Conservation (phyloP, 1,140 invertebrate genomes). For the Leptopilina clavipes region DNA sequence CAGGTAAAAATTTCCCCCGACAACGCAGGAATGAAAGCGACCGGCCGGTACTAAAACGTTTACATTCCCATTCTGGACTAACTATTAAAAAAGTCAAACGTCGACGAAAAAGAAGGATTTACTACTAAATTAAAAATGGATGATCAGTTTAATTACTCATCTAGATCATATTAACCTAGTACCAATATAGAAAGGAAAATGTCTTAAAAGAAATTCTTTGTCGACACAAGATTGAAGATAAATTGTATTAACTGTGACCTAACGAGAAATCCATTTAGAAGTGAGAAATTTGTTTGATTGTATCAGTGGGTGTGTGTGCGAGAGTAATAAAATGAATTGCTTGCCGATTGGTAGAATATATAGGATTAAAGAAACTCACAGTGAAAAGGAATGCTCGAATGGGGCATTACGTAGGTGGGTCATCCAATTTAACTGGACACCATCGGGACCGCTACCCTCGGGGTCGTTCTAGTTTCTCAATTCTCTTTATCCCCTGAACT, state of each 20-base stretch:
- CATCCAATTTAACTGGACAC: constrained; percentile 19
- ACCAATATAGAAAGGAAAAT: too few species aligned
- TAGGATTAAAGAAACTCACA: constrained; percentile 15
- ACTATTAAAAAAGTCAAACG: too few species aligned
- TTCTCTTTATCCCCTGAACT: constrained; percentile 10
- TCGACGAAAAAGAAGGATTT: too few species aligned
- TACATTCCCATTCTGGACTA: too few species aligned
- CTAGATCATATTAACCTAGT: too few species aligned
- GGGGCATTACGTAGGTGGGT: constrained; percentile 14
- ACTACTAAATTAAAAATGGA: too few species aligned
- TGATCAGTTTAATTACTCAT: too few species aligned
- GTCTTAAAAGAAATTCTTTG: too few species aligned
- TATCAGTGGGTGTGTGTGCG: background rate
- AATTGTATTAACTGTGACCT: background rate
- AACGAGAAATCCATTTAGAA: background rate
- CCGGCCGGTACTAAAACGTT: too few species aligned
- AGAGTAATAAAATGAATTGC: constrained; percentile 9
- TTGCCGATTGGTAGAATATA: background rate
- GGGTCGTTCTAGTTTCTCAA: constrained; percentile 8
- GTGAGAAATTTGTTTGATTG: constrained; percentile 19
- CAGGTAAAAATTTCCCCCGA: too few species aligned
- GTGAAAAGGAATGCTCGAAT: constrained; percentile 7
- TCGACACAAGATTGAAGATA: background rate
- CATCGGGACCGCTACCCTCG: background rate
- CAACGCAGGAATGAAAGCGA: too few species aligned